Conservation (phyloP, 2,888 invertebrate species). For the Lucinisca nassula region DNA sequence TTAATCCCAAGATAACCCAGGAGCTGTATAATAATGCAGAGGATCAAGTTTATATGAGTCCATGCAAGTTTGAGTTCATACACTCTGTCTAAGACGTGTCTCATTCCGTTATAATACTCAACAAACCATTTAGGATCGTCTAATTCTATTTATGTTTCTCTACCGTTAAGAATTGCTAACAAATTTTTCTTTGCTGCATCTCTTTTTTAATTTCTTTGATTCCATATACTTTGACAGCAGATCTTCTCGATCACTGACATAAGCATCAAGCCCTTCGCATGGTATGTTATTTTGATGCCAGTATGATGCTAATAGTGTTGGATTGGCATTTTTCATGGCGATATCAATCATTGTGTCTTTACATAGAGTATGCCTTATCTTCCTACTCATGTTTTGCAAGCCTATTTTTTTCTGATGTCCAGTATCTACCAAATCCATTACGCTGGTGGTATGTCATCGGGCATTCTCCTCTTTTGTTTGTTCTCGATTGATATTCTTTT, state of each 20-base stretch:
- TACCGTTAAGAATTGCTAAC: background rate
- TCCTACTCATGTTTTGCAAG: slow-evolving; percentile 3
- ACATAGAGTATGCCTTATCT: no score
- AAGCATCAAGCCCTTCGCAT: background rate
- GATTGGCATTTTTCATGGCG: background rate
- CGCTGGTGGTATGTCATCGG: no score
- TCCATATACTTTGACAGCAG: no score
- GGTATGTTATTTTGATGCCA: background rate
- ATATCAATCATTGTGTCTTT: no score
- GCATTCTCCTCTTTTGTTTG: slow-evolving; percentile 5
- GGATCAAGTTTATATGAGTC: background rate
- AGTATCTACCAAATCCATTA: slow-evolving; percentile 10
- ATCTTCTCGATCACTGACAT: slow-evolving; percentile 17
- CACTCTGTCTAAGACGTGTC: background rate
- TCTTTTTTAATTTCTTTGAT: no score
- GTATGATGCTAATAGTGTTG: background rate
- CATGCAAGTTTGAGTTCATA: no score
- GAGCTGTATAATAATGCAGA: background rate
- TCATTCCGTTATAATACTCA: background rate
- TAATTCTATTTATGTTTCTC: background rate
- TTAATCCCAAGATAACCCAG: slow-evolving; percentile 72
- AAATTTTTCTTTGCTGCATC: no score
- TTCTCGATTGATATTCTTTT: background rate
- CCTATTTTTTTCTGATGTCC: slow-evolving; percentile 10
- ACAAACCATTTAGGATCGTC: background rate